phyloP scores from a whole-genome alignment of 2,113 vertebrate genomes.

The Cyanoderma ruficeps region DNA sequence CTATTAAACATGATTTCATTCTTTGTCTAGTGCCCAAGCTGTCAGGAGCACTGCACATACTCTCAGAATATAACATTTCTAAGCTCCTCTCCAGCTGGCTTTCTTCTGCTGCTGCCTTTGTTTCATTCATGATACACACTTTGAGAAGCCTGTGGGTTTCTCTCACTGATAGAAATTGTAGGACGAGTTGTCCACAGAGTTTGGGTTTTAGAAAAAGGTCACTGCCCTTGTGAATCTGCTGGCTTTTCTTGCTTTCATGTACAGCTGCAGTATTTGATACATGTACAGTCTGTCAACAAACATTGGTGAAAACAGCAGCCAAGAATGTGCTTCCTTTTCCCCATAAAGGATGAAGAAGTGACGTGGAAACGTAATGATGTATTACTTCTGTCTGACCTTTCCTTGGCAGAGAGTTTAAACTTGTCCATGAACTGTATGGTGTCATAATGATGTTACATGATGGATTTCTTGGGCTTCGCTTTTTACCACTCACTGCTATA shows the following conservation, averaged over 20 bases:
- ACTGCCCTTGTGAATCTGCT: not conserved
- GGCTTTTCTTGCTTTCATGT: conserved; percentile 2
- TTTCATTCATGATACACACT: conserved; percentile 26
- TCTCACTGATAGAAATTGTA: conserved; percentile 31
- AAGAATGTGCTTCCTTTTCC: not conserved
- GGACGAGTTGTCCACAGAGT: conserved; percentile 1
- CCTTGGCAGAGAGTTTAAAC: not conserved
- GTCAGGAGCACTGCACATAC: not conserved
- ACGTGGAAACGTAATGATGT: not conserved
- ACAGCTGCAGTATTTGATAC: not conserved
- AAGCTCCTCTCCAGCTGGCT: not conserved
- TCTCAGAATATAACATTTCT: not conserved
- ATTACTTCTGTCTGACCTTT: conserved; percentile 34
- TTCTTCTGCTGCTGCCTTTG: not conserved
- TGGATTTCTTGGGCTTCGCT: not conserved
- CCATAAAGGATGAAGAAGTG: not conserved
- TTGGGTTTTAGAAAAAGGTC: conserved; percentile 27
- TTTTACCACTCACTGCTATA: not conserved
- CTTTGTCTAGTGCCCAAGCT: not conserved
- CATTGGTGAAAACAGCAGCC: not conserved
- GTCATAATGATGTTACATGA: conserved; percentile 51
- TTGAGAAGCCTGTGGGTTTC: conserved; percentile 3
- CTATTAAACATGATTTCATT: not conserved
- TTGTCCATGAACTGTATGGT: not conserved
- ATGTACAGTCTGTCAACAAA: not conserved